A percentile compares a stretch with the other conserved stretches of the same genome.
These are phyloP conservation scores for Phrynosoma platyrhinos DNA, from an alignment of 2,113 vertebrate genomes.

Conservation along the genomic window DNA sequence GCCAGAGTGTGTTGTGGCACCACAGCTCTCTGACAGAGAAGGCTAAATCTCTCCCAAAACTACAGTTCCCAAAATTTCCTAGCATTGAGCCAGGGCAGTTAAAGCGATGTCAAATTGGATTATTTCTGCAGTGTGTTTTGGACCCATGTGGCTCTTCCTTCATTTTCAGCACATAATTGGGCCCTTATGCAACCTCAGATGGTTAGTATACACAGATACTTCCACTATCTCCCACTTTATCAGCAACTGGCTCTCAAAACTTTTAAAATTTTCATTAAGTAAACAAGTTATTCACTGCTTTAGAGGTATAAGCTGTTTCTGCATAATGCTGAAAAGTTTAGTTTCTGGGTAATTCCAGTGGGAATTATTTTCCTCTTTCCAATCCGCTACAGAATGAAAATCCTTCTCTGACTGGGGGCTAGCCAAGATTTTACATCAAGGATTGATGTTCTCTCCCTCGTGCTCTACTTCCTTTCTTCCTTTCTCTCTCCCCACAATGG, in stretches of 20 bases:
- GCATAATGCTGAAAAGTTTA: conserved; percentile 36
- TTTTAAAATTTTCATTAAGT: conserved; percentile 42
- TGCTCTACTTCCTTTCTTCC: too few species aligned
- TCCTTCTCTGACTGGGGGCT: conserved; percentile 25
- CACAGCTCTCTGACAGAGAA: too few species aligned
- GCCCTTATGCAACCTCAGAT: background rate
- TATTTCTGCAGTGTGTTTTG: too few species aligned
- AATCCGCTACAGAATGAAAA: conserved; percentile 50
- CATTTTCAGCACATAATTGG: background rate
- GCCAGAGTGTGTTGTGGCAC: too few species aligned
- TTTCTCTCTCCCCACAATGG: background rate
- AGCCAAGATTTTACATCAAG: conserved; percentile 6
- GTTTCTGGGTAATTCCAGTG: conserved; percentile 40
- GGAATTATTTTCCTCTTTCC: conserved; percentile 34
- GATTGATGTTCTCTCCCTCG: background rate
- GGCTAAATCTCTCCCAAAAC: too few species aligned
- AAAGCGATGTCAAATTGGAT: too few species aligned
- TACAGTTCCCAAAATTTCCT: too few species aligned
- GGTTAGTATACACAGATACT: background rate
- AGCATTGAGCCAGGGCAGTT: too few species aligned
- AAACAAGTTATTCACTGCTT: background rate
- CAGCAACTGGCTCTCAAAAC: background rate
- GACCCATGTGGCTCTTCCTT: background rate
- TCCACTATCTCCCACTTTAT: conserved; percentile 34
- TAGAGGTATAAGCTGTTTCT: conserved; percentile 2